Evolutionary conservation across 2,113 vertebrate genomes (phyloP), one percentile per base, ranked within the genome.

Genomic region (Tautogolabrus adspersus): DNA sequence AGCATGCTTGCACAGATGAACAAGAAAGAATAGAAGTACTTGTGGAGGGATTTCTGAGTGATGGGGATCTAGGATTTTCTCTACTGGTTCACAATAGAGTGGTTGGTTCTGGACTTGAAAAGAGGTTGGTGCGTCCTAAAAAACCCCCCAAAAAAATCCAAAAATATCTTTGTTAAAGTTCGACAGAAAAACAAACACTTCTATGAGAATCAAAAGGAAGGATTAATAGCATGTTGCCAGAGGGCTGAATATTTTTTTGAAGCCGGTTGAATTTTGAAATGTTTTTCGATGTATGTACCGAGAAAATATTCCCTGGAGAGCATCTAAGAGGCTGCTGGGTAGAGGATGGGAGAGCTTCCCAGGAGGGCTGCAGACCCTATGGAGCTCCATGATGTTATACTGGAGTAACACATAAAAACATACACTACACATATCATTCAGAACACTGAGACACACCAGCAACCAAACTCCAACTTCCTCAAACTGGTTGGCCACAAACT

Each of bases 191-290:
- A 46, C 26, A 26, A 26, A 26, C 26, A 26, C 26, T 26, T 26
- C 26, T 26, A 4, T 26, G 38, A 40, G 38, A 40, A 49, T 49
- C 6, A 49, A 49, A 13, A 18, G 15, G 26, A 26, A 19, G 13
- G 6, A 18, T 16, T 18, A 16, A 16, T 19, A 49, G 46, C 4
- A 49, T 49, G 46, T 18, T 49, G 26, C 26, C 26, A 69, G 30
- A 60, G 30, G 51, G 10, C 11, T 54, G 21, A 66, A 22, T 34
- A 67, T 46, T 44, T 63, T 46, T 44, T 19, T 44, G 18, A 26
- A 46, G 55, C 65, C 61, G 65, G 66, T 40, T 74, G 75, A n/a
- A 40, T 37, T 66, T 42, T 51, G 62, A 23, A 57, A 15, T 49
- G 47, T 49, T 49, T 18, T 49, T 19, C 5, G 7, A 49, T 49